Base-by-base conservation (phyloP, 2,888 invertebrate species). In the Drosophila monieri region DNA sequence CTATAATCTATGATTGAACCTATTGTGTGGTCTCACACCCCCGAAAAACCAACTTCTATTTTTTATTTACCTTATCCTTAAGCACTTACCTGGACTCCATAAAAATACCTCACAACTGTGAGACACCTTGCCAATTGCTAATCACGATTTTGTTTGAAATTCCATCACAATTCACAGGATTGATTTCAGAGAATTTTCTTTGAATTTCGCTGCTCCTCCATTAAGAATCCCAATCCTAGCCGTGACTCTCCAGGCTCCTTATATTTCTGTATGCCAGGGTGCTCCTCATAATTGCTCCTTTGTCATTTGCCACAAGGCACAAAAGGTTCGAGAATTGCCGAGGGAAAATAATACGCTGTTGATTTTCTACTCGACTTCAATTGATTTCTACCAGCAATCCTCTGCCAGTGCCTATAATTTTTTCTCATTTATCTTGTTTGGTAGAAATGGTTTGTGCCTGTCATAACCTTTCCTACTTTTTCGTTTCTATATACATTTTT, bases 291-390 rank as follows among this genome's bases (percentile, higher is more conserved):
- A 81, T 81, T 85, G 80, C 79, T 85, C 66, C 80, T 81, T 81
- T 81, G 80, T 81, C 83, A 85, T 81, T 81, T 77, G 77, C 83
- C 80, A 85, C 80, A 80, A 68, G 75, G 73, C 47, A 55, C 46
- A 61, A 65, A 43, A 53, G 57, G 35, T 43, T 32, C 43, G 39
- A 41, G 49, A 74, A 47, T 72, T 51, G 35, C 35, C n/a, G 37
- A 46, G 48, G 47, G 52, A 54, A 60, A 68, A 68, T 68, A 68
- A 58, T 85, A 76, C 80, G 85, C 71, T 85, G 64, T 79, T 85
- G 80, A 81, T 81, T 81, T 81, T 81, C 85, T 77, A 79, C 85
- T 85, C 85, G 80, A 81, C 80, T 81, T 81, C 85, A 81, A 81
- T 81, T 81, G 80, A 81, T 81, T 73, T 74, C 57, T 47, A 48